These are phyloP conservation scores for Heterodera schachtii DNA, from an alignment of 1,140 invertebrate genomes.

Conservation along the genomic window DNA sequence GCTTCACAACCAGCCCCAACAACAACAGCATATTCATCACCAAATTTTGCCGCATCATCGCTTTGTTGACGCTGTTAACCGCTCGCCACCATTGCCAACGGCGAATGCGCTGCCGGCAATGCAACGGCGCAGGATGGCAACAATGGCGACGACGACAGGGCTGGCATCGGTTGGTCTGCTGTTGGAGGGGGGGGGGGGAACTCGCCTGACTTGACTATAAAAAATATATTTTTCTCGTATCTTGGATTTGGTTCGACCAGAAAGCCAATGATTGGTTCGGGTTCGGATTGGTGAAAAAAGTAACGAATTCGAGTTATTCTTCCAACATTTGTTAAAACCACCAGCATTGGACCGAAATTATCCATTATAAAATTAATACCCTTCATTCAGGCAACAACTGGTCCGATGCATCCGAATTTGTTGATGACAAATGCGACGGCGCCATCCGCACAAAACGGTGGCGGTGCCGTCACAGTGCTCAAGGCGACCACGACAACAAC, in stretches of 20 bases:
- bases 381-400: not conserved
- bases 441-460: not conserved
- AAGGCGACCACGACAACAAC: constrained; percentile 31
- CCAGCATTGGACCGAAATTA: not conserved
- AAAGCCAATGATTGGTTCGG: too few species aligned
- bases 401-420: not conserved
- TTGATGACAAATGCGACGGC: not conserved
- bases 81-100: not conserved
- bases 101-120: not conserved
- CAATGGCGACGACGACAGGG: not conserved
- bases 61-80: not conserved
- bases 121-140: not conserved
- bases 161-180: not conserved
- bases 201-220: too few species aligned
- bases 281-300: too few species aligned
- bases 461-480: not conserved
- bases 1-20: too few species aligned
- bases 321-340: too few species aligned
- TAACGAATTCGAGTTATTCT: too few species aligned
- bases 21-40: too few species aligned
- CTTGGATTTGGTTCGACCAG: too few species aligned
- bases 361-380: not conserved
- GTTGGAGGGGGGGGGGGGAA: not conserved
- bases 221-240: too few species aligned
- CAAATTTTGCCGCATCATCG: constrained; percentile 1